Base-by-base conservation (phyloP, 2,113 vertebrate species). In the Glaucomys volans region DNA sequence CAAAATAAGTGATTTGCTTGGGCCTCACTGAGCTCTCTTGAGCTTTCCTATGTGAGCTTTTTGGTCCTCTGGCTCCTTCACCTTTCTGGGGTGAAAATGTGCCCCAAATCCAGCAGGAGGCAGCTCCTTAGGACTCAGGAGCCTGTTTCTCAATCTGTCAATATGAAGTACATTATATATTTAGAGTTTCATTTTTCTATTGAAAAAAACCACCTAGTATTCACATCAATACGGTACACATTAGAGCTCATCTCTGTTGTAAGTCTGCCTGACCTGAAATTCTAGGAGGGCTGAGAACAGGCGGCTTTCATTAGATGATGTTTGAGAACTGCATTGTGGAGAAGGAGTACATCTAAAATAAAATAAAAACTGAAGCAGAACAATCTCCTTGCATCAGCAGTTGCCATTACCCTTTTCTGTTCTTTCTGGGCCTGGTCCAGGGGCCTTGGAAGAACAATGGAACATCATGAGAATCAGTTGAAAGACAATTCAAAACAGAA, bases 331-430 rank as follows among this genome's bases (percentile, higher is more conserved):
- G 13, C 72, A 37, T 37, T 69, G 44, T 66, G 67, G 67, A 91
- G 75, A 59, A 90, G 47, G 44, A 85, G 28, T 44, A 32, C 35
- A 50, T 75, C 92, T 94, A 82, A 95, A 95, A 94, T 94, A 75
- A 94, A 97, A 93, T 94, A 96, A 96, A 97, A 98, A 96, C 57
- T 54, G 76, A 98, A 97, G 96, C 87, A 97, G 89, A 97, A 74
- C 82, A 93, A 64, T 96, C 95, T 71, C 96, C 93, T 91, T 96
- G 89, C 97, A 50, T 98, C 97, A 97, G 98, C 97, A 95, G 26
- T 97, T 97, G 72, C 91, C 75, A 67, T 93, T 89, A 84, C 77
- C 83, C 82, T 89, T 76, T 90, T 94, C 90, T 86, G 44, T 94
- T 95, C 89, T 87, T 94, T 35, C 76, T 96, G 96, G 91, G 75